Percentiles rank a stretch among this genome's conserved stretches.
Evolutionary conservation across 2,888 invertebrate genomes (phyloP).

Genomic region (Plagiodera versicolora): DNA sequence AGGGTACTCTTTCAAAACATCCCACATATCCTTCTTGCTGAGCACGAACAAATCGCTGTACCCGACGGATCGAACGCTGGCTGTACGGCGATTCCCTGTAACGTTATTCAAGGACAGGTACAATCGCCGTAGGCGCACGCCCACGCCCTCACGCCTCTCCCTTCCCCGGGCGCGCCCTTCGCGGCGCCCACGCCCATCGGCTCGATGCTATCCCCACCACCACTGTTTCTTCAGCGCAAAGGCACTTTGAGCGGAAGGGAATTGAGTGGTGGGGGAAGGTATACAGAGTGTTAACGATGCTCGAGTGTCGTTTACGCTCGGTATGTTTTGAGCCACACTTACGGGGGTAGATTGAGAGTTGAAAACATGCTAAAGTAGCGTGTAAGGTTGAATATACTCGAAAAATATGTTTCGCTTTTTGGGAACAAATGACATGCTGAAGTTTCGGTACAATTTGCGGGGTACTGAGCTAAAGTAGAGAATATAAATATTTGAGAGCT

Average conservation of each 20-base stretch:
- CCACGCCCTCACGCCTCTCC: not conserved
- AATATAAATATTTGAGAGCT: not conserved
- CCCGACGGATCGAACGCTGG: slow-evolving; percentile 96
- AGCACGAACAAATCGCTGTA: slow-evolving; percentile 98
- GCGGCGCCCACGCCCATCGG: not conserved
- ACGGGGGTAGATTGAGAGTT: slow-evolving; percentile 15
- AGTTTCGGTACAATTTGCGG: not conserved
- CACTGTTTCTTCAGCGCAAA: not conserved
- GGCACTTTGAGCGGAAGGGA: not conserved
- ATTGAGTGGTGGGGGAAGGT: not conserved
- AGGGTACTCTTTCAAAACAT: slow-evolving; percentile 95
- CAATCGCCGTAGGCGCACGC: slow-evolving; percentile 2
- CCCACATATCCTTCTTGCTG: slow-evolving; percentile 99
- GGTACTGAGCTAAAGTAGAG: not conserved
- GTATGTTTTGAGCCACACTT: slow-evolving; percentile 4
- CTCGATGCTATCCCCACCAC: not conserved
- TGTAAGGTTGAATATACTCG: slow-evolving; percentile 1
- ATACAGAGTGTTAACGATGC: not conserved
- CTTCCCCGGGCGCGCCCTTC: not conserved
- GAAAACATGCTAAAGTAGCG: slow-evolving; percentile 25
- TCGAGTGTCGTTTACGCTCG: not conserved
- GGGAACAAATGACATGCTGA: not conserved
- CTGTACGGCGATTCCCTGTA: slow-evolving; percentile 95
- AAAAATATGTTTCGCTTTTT: not conserved
- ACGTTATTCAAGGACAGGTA: slow-evolving; percentile 21